These are phyloP conservation scores for Antennarius maculatus DNA, from an alignment of 2,797 vertebrate species.

Conservation along the genomic window DNA sequence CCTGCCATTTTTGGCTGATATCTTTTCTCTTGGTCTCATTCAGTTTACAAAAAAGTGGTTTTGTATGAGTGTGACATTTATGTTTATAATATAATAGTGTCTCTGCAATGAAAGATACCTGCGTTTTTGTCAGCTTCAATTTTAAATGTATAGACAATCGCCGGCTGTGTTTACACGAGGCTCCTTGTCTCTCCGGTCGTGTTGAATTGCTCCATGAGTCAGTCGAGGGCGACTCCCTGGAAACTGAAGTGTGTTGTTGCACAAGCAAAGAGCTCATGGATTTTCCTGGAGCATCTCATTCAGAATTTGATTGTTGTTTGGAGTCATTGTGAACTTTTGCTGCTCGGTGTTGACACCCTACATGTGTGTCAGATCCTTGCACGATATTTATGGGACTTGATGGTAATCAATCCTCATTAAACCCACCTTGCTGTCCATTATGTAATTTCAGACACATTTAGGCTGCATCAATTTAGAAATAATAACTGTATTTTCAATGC, in stretches of 20 bases:
- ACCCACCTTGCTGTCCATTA: slow-evolving; percentile 15
- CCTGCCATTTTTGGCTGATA: slow-evolving; percentile 51
- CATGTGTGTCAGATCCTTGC: slow-evolving; percentile 16
- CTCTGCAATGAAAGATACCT: not conserved
- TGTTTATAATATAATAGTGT: slow-evolving; percentile 3
- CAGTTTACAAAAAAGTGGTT: slow-evolving; percentile 37
- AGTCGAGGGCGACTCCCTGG: slow-evolving; percentile 43
- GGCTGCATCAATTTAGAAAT: slow-evolving; percentile 36
- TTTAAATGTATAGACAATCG: slow-evolving; percentile 18
- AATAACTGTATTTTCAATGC: slow-evolving; percentile 17
- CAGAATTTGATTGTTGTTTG: slow-evolving; percentile 45
- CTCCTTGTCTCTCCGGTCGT: slow-evolving; percentile 37
- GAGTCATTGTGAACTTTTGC: slow-evolving; percentile 35
- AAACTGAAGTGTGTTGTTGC: slow-evolving; percentile 49
- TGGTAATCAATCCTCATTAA: slow-evolving; percentile 22
- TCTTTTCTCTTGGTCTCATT: slow-evolving; percentile 25
- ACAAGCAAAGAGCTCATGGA: slow-evolving; percentile 39
- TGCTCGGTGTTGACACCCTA: slow-evolving; percentile 33
- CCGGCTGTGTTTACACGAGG: slow-evolving; percentile 20
- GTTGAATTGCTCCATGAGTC: slow-evolving; percentile 30
- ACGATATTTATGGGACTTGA: slow-evolving; percentile 17
- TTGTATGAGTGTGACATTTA: not conserved
- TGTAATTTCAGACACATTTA: slow-evolving; percentile 47
- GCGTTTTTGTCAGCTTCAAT: slow-evolving; percentile 1
- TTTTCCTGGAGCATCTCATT: slow-evolving; percentile 40